Evolutionary conservation across 2,113 vertebrate species (phyloP).

Genomic region (Macaca fascicularis): DNA sequence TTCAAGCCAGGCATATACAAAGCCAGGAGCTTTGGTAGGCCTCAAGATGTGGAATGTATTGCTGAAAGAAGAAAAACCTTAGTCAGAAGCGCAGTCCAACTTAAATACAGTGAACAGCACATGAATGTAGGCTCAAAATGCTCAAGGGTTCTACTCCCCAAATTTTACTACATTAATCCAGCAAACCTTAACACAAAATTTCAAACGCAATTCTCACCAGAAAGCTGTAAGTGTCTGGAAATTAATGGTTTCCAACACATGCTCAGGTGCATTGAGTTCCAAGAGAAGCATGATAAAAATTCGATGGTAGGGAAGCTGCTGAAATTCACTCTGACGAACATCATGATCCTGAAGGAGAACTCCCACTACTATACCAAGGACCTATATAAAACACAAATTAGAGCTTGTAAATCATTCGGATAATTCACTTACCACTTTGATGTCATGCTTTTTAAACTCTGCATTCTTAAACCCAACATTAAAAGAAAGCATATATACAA

Average conservation of each 20-base stretch:
- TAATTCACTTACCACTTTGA: neutral
- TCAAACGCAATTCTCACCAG: conserved; percentile 86
- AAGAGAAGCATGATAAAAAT: conserved; percentile 99
- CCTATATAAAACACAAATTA: conserved; percentile 80
- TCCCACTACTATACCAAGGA: conserved; percentile 98
- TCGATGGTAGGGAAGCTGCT: conserved; percentile 97
- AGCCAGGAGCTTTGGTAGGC: conserved; percentile 99
- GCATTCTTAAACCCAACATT: neutral
- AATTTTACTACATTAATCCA: conserved; percentile 2
- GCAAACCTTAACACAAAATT: neutral
- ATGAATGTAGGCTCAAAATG: neutral
- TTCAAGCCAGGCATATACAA: conserved; percentile 99
- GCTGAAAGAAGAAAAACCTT: conserved; percentile 85
- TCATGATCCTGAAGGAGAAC: conserved; percentile 99
- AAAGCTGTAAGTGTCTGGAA: conserved; percentile 99
- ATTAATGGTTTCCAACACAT: conserved; percentile 99
- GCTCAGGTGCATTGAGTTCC: conserved; percentile 98
- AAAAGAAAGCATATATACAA: neutral
- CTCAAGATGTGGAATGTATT: conserved; percentile 99
- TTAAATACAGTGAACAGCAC: conserved; percentile 19
- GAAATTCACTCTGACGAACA: conserved; percentile 98
- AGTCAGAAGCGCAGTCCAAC: conserved; percentile 71
- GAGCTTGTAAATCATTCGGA: neutral
- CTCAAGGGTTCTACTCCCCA: neutral
- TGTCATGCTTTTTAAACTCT: neutral